Conservation (phyloP, 2,888 invertebrate genomes). For the Phortica okadai region DNA sequence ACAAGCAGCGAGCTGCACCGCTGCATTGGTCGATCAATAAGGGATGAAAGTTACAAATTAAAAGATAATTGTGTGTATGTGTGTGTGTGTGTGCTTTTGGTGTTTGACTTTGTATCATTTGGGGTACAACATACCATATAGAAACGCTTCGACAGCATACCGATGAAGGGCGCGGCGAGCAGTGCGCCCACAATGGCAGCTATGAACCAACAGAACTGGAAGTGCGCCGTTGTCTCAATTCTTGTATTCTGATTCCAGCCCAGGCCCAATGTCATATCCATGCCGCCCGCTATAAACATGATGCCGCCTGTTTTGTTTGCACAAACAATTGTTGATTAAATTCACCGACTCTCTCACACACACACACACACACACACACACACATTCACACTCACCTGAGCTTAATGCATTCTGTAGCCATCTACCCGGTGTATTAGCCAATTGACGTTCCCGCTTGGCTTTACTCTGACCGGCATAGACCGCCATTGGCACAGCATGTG, state of each 20-base stretch:
- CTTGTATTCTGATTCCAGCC: slow-evolving; percentile 40
- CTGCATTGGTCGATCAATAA: slow-evolving; percentile 21
- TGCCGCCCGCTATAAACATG: slow-evolving; percentile 47
- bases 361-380: too few species aligned
- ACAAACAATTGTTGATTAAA: background rate
- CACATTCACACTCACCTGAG: background rate
- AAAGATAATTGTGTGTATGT: too few species aligned
- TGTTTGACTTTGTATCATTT: too few species aligned
- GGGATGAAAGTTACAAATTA: too few species aligned
- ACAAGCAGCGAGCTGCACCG: slow-evolving; percentile 39
- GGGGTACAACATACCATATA: slow-evolving; percentile 22
- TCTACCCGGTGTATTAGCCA: background rate
- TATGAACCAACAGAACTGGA: slow-evolving; percentile 53
- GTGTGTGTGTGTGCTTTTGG: background rate
- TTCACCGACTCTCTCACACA: background rate
- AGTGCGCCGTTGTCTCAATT: slow-evolving; percentile 33
- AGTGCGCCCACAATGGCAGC: slow-evolving; percentile 52
- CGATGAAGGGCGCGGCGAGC: slow-evolving; percentile 42
- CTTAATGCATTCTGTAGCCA: background rate
- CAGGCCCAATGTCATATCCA: slow-evolving; percentile 46
- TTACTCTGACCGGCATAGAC: background rate
- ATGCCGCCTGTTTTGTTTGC: slow-evolving; percentile 36
- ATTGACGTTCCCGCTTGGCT: background rate
- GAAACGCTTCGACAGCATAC: slow-evolving; percentile 34
- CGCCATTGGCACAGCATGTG: background rate